A percentile compares a stretch with the other conserved stretches of the same genome.
Evolutionary conservation across 2,113 vertebrate genomes (phyloP).

Genomic region (Columba janthina): DNA sequence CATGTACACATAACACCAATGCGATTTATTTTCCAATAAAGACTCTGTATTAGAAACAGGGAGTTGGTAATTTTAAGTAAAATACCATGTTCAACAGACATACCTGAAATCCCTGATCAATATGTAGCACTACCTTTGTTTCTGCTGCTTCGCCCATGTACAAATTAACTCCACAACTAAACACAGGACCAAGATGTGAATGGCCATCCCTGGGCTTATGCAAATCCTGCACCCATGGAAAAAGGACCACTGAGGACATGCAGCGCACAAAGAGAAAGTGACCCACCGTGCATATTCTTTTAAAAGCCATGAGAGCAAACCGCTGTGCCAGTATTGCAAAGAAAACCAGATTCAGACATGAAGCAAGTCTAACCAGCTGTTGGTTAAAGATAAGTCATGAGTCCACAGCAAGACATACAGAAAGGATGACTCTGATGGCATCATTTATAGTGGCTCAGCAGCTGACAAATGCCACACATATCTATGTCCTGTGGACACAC

Average conservation of each 20-base stretch:
- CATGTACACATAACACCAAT: not conserved
- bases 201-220: fast-evolving
- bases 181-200: not conserved
- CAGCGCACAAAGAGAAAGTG: fast-evolving
- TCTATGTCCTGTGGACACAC: not conserved
- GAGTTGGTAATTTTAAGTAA: not conserved
- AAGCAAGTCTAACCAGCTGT: not conserved
- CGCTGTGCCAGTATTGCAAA: not conserved
- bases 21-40: not conserved
- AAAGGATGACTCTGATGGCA: not conserved
- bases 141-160: not conserved
- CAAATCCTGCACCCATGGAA: not conserved
- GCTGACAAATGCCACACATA: fast-evolving
- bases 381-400: not conserved
- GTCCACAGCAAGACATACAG: not conserved
- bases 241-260: not conserved
- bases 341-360: not conserved
- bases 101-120: not conserved
- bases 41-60: not conserved
- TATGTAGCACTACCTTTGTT: not conserved
- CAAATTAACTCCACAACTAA: not conserved
- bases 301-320: not conserved
- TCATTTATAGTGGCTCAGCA: not conserved
- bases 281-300: fast-evolving
- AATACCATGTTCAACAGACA: fast-evolving